phyloP scores from a whole-genome alignment of 2,888 invertebrate species.

The Stomorhina lunata region DNA sequence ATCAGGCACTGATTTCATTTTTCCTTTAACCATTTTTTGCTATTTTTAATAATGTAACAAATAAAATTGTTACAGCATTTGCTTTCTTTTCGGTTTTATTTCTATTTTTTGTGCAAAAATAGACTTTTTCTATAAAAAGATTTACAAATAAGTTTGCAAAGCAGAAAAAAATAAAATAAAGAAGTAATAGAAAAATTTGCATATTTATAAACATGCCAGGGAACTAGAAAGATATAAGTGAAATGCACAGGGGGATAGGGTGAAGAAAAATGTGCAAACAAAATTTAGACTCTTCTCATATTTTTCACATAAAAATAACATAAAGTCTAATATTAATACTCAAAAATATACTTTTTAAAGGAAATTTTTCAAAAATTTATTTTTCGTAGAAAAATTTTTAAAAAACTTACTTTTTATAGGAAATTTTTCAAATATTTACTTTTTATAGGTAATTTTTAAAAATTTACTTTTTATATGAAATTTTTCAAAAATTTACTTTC shows the following conservation, averaged over 20 bases:
- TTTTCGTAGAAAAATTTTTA: no score
- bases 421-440: no score
- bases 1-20: conserved; percentile 49
- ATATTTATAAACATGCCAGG: conserved; percentile 63
- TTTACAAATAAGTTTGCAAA: conserved; percentile 62
- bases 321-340: no score
- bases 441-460: no score
- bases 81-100: conserved; percentile 1
- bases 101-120: conserved; percentile 28
- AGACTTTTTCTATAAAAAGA: conserved; percentile 37
- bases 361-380: no score
- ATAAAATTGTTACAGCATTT: conserved; percentile 47
- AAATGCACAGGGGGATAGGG: conserved; percentile 11
- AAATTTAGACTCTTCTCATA: no score
- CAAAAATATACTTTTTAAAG: no score
- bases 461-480: no score
- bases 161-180: conserved; percentile 32
- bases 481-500: no score
- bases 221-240: neutral
- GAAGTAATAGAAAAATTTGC: conserved; percentile 56
- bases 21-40: neutral
- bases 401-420: no score
- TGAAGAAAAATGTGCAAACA: neutral
- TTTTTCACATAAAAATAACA: no score
- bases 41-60: conserved; percentile 44